Conservation (phyloP, 2,797 vertebrate genomes). For the Limosa lapponica region DNA sequence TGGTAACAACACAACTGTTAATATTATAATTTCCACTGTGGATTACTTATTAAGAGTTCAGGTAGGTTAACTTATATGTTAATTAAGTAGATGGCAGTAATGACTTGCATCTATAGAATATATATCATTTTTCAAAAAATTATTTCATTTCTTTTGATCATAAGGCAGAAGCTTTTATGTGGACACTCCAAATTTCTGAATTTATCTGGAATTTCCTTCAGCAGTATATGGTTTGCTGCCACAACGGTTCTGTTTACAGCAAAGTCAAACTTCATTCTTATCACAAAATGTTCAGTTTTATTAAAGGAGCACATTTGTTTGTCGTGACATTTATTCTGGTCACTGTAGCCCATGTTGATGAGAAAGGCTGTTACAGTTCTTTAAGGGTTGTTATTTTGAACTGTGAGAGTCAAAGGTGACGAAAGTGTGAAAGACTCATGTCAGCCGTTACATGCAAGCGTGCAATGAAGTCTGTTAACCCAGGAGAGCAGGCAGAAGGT, state of each 20-base stretch:
- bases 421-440: background rate
- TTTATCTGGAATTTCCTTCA: background rate
- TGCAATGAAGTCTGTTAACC: fast-evolving
- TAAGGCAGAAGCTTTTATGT: background rate
- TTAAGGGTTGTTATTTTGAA: background rate
- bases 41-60: slow-evolving; percentile 96
- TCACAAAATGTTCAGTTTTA: background rate
- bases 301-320: background rate
- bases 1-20: slow-evolving; percentile 95
- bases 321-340: background rate
- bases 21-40: slow-evolving; percentile 97
- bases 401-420: background rate
- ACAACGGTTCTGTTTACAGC: background rate
- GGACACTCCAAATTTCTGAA: background rate
- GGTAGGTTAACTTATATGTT: slow-evolving; percentile 70
- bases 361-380: background rate
- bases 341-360: background rate
- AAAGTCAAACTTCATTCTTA: background rate
- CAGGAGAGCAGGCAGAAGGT: background rate
- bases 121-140: background rate
- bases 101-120: background rate
- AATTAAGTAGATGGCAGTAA: background rate
- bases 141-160: background rate
- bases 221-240: background rate
- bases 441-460: fast-evolving